A percentile compares a stretch with the other conserved stretches of the same genome.
phyloP scores from a whole-genome alignment of 2,888 invertebrate species.

The Napeogenes inachia region DNA sequence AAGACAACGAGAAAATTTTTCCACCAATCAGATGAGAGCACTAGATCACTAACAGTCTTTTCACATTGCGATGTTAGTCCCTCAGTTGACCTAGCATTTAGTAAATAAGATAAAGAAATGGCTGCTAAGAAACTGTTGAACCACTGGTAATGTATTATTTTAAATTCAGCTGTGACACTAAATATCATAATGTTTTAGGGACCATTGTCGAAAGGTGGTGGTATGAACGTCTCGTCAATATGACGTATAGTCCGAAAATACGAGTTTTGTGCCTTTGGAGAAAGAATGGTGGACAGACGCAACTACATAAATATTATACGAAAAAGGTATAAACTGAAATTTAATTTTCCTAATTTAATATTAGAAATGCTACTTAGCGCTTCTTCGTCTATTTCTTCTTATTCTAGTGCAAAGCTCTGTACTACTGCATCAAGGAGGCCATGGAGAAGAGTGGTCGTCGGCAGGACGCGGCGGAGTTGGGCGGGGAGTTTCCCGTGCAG shows the following conservation, averaged over 20 bases:
- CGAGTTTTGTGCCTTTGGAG: constrained; percentile 98
- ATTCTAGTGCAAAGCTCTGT: constrained; percentile 95
- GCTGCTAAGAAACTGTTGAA: neutral
- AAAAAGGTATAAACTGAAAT: constrained; percentile 85
- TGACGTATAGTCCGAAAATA: constrained; percentile 99
- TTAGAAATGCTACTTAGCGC: neutral
- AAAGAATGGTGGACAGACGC: constrained; percentile 94
- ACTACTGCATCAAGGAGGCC: constrained; percentile 98
- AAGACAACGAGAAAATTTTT: no score
- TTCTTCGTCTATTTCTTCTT: no score
- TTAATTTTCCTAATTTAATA: neutral
- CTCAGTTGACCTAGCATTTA: no score
- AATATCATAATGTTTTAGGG: constrained; percentile 65
- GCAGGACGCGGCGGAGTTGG: constrained; percentile 83
- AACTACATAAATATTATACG: constrained; percentile 98
- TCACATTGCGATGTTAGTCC: no score
- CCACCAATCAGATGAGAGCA: no score
- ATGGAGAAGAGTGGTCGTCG: constrained; percentile 94
- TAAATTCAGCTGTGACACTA: neutral
- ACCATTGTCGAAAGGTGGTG: constrained; percentile 97
- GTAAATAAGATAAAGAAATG: no score
- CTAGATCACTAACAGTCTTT: no score
- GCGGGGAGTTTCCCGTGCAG: constrained; percentile 99
- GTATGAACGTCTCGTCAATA: constrained; percentile 99
- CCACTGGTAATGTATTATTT: constrained; percentile 36